Percentiles rank a stretch among this genome's conserved stretches.
Evolutionary conservation across 2,888 invertebrate species (phyloP).

Genomic region (Drosophila multiciliata): DNA sequence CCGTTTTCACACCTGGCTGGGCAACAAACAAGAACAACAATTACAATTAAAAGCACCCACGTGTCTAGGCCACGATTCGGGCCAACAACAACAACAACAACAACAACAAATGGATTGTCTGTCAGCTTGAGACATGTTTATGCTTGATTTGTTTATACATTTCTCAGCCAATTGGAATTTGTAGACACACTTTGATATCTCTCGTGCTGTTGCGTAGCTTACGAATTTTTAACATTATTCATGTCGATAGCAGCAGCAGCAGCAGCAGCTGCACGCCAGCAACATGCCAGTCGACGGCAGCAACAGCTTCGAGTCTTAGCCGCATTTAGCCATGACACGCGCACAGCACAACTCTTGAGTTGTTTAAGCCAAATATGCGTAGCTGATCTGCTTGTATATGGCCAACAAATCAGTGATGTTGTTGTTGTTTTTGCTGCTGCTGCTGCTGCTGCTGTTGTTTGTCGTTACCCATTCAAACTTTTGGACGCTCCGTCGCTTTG

Average conservation of each 20-base stretch:
- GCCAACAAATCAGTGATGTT: constrained; percentile 68
- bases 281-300: constrained; percentile 14
- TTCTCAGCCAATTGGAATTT: constrained; percentile 81
- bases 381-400: constrained; percentile 78
- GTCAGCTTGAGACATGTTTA: constrained; percentile 48
- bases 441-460: constrained; percentile 29
- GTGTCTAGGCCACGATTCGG: constrained; percentile 43
- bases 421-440: constrained; percentile 19
- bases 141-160: constrained; percentile 74
- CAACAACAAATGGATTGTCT: constrained; percentile 20
- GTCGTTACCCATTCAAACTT: constrained; percentile 62
- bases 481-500: constrained; percentile 73
- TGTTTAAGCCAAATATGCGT: constrained; percentile 78
- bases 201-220: constrained; percentile 14
- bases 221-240: constrained; percentile 40
- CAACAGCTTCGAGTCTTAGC: constrained; percentile 25
- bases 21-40: constrained; percentile 22
- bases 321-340: constrained; percentile 80
- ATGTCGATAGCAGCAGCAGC: constrained; percentile 28
- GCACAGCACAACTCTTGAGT: constrained; percentile 51
- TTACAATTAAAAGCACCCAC: constrained; percentile 58
- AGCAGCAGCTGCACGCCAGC: constrained; percentile 11
- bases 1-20: constrained; percentile 74
- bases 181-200: constrained; percentile 59
- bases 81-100: constrained; percentile 29